Evolutionary conservation across 2,113 vertebrate species (phyloP), one percentile per base, ranked within the genome.

Genomic region (Chaetorhynchus papuensis): DNA sequence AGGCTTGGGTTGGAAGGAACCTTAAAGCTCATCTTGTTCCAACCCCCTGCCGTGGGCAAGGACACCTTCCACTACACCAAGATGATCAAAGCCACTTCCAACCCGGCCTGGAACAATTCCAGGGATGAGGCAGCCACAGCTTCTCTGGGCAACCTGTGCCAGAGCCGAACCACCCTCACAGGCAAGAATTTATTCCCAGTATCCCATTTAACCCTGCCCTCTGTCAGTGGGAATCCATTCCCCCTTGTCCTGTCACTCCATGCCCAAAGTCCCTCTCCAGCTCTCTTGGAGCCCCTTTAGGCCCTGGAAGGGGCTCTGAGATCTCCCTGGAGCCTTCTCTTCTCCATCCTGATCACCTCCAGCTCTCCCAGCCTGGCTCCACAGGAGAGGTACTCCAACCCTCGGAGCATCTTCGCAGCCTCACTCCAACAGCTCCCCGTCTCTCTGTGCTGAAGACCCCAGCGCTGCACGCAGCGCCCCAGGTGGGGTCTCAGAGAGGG

Each of bases 381-480:
- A 11, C 2, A 5, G 28, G 15, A 63, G 16, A n/a, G n/a, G 15
- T 4, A 7, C n/a, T 47, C 65, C 65, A 17, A 20, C n/a, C 30
- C 64, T 54, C 1, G 10, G 50, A 44, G 18, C 59, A 72, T 9
- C 68, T 57, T 27, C 1, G 1, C 3, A 2, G 35, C 31, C 68
- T 33, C 41, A 47, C 27, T 37, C 49, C 42, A 31, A 13, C 35
- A 42, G 31, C 35, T 65, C 42, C 66, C 1, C 6, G 1, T 22
- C 35, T 35, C 35, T 33, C 66, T 54, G 57, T 42, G 65, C 30
- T 26, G 39, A 20, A 11, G 19, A 11, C 6, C n/a, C 33, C 65
- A 23, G 74, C 0, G 8, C 39, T 24, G 82, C 28, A 7, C 5
- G 28, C 50, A 45, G 49, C 0, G 1, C 17, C 33, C 22, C 18